Conservation (phyloP, 2,113 vertebrate genomes). For the Scartelaos histophorus region DNA sequence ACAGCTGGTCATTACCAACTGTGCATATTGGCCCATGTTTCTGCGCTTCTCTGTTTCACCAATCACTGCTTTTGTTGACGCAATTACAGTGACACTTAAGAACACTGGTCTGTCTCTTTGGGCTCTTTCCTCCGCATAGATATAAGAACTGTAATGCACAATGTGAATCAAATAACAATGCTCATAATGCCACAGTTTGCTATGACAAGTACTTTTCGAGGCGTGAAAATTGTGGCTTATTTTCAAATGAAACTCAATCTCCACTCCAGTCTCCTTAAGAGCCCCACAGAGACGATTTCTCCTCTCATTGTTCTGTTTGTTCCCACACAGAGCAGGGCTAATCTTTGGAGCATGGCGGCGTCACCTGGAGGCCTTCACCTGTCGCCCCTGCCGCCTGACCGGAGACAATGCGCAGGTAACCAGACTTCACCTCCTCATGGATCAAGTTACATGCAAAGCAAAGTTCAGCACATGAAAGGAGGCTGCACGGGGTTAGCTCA, state of each 20-base stretch:
- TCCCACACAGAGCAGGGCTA: constrained; percentile 36
- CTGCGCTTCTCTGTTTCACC: constrained; percentile 31
- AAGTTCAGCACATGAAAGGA: constrained; percentile 61
- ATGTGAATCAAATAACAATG: background rate
- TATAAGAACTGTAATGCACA: background rate
- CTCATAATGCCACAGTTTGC: background rate
- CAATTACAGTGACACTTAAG: constrained; percentile 39
- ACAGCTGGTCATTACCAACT: constrained; percentile 23
- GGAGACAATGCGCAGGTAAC: constrained; percentile 45
- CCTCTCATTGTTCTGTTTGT: constrained; percentile 25
- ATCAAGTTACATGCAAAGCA: constrained; percentile 69
- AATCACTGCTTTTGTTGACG: constrained; percentile 26
- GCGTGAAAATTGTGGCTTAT: background rate
- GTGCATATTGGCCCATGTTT: constrained; percentile 22
- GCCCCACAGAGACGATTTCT: constrained; percentile 22
- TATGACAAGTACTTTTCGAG: background rate
- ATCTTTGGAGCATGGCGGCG: constrained; percentile 56
- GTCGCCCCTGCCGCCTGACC: constrained; percentile 44
- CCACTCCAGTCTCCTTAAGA: constrained; percentile 14
- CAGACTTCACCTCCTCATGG: constrained; percentile 43
- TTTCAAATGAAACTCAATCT: constrained; percentile 34
- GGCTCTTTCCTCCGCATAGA: background rate
- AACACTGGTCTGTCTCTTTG: constrained; percentile 16
- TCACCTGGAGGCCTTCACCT: constrained; percentile 65
- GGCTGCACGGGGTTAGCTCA: constrained; percentile 27